A percentile compares a stretch with the other conserved stretches of the same genome.
Evolutionary conservation across 2,888 invertebrate genomes (phyloP).

Genomic region (Sacculina carcini): DNA sequence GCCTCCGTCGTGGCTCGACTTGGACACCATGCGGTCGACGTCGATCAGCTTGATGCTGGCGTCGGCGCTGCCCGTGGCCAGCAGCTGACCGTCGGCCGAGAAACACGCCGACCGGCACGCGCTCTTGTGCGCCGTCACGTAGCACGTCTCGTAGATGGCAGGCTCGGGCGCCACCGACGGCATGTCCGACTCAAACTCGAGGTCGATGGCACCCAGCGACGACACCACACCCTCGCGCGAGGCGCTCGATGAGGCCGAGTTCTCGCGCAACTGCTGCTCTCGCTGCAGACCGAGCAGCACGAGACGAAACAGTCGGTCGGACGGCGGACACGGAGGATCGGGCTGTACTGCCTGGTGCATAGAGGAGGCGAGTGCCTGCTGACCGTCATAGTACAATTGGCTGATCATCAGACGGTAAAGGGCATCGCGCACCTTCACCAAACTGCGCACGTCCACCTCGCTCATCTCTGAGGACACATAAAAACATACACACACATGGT

Average conservation of each 20-base stretch:
- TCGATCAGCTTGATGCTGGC: slow-evolving; percentile 92
- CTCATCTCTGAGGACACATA: slow-evolving; percentile 1
- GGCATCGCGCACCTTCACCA: slow-evolving; percentile 63
- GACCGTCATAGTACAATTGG: slow-evolving; percentile 90
- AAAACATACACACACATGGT: too few relatives aligned
- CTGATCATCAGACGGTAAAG: slow-evolving; percentile 79
- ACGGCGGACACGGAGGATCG: slow-evolving; percentile 82
- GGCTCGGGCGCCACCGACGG: slow-evolving; percentile 82
- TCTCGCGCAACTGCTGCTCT: slow-evolving; percentile 10
- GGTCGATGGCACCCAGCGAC: slow-evolving; percentile 40
- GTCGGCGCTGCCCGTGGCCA: slow-evolving; percentile 94
- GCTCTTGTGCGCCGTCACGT: slow-evolving; percentile 76
- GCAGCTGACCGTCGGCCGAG: slow-evolving; percentile 73
- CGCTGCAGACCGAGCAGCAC: slow-evolving; percentile 51
- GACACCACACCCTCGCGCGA: slow-evolving; percentile 15
- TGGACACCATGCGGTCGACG: slow-evolving; percentile 95
- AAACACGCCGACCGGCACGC: slow-evolving; percentile 81
- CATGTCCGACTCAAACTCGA: slow-evolving; percentile 90
- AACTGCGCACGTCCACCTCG: slow-evolving; percentile 28
- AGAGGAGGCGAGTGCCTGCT: slow-evolving; percentile 67
- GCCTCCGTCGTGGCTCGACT: slow-evolving; percentile 75
- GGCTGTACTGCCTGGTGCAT: slow-evolving; percentile 60
- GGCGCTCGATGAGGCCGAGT: background rate
- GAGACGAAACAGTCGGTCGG: slow-evolving; percentile 65
- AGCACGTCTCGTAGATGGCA: slow-evolving; percentile 90